Conservation (phyloP, 1,140 invertebrate species). For the Mactra quadrangularis region DNA sequence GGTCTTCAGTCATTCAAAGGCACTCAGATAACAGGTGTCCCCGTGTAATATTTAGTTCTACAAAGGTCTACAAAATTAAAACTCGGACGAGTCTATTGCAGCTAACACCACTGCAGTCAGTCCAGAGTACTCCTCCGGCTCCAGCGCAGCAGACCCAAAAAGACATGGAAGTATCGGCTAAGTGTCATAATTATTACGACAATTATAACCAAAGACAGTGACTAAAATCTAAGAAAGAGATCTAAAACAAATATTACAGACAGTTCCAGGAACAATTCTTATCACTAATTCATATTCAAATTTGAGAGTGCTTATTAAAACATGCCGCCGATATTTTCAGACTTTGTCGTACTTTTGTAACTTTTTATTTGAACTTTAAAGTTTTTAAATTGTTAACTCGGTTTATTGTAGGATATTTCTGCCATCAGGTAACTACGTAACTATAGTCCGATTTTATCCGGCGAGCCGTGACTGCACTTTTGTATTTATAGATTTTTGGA, state of each 20-base stretch:
- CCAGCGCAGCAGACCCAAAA: background rate
- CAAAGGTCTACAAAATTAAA: background rate
- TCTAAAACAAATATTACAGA: background rate
- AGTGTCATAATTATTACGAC: background rate
- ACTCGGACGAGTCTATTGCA: background rate
- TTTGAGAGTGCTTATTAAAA: constrained; percentile 4
- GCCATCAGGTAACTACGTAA: too few relatives aligned
- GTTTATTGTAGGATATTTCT: too few relatives aligned
- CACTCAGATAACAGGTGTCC: background rate
- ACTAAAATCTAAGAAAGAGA: background rate
- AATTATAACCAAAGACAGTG: background rate
- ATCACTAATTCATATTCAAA: background rate
- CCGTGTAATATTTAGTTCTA: background rate
- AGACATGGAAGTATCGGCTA: background rate
- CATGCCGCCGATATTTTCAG: constrained; percentile 7
- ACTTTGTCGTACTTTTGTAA: constrained; percentile 4
- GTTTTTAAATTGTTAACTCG: too few relatives aligned
- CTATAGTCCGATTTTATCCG: too few relatives aligned
- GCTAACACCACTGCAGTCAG: background rate
- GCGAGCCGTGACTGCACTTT: too few relatives aligned
- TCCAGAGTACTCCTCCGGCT: background rate
- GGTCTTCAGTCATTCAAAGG: background rate
- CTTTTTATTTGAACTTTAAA: too few relatives aligned
- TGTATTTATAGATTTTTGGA: too few relatives aligned
- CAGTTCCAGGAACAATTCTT: constrained; percentile 6